A percentile compares a stretch with the other conserved stretches of the same genome.
Evolutionary conservation across 1,140 invertebrate species (phyloP).

Genomic region (Tetragonula clypearis): DNA sequence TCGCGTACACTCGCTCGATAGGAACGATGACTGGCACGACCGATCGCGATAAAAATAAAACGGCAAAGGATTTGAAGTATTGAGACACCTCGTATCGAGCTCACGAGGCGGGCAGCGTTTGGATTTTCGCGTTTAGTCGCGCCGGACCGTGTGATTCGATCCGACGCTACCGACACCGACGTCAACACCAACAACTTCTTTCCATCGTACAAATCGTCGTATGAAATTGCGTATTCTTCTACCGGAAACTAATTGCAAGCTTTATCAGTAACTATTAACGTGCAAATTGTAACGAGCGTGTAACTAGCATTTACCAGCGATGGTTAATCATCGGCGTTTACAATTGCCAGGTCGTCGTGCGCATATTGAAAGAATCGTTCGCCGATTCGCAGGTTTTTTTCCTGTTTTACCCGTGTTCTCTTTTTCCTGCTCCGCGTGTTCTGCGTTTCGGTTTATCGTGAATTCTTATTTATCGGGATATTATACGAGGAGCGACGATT

Average conservation of each 20-base stretch:
- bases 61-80: background rate
- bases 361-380: background rate
- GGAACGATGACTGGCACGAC: slow-evolving; percentile 31
- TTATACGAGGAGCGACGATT: slow-evolving; percentile 22
- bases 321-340: background rate
- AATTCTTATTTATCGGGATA: slow-evolving; percentile 27
- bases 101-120: slow-evolving; percentile 10
- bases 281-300: too few relatives aligned
- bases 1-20: slow-evolving; percentile 8
- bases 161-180: background rate
- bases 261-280: background rate
- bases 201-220: background rate
- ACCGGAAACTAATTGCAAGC: background rate
- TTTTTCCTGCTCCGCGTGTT: background rate
- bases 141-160: slow-evolving; percentile 12
- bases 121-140: slow-evolving; percentile 27
- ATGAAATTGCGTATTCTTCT: background rate
- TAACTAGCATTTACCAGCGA: background rate
- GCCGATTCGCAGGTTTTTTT: background rate
- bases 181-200: background rate
- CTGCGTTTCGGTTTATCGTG: background rate
- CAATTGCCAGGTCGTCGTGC: too few relatives aligned
- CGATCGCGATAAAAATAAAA: slow-evolving; percentile 29
- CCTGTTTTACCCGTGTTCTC: too few relatives aligned
- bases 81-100: slow-evolving; percentile 16